phyloP scores from a whole-genome alignment of 2,113 vertebrate genomes.

The pig (Sus scrofa) region T2T-Sscrofa CM000829.6:19476501-19477000 shows the following conservation, averaged over 20 bases:
- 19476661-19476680: background rate
- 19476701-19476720: accelerated
- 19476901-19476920: too few species aligned
- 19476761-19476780: accelerated
- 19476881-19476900: too few species aligned
- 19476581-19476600: background rate
- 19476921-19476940: too few species aligned
- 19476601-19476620: background rate
- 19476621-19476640: background rate
- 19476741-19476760: accelerated
- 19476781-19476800: accelerated
- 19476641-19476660: background rate
- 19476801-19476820: background rate
- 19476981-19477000: too few species aligned
- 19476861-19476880: too few species aligned
- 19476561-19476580: background rate
- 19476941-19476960: too few species aligned
- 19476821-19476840: too few species aligned
- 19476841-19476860: too few species aligned
- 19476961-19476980: too few species aligned
- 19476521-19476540: background rate
- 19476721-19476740: accelerated
- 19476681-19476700: background rate
- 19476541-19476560: accelerated
- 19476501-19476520: background rate